These are phyloP conservation scores for Arremon aurantiirostris DNA, from an alignment of 2,797 vertebrate genomes.

Conservation along the genomic window DNA sequence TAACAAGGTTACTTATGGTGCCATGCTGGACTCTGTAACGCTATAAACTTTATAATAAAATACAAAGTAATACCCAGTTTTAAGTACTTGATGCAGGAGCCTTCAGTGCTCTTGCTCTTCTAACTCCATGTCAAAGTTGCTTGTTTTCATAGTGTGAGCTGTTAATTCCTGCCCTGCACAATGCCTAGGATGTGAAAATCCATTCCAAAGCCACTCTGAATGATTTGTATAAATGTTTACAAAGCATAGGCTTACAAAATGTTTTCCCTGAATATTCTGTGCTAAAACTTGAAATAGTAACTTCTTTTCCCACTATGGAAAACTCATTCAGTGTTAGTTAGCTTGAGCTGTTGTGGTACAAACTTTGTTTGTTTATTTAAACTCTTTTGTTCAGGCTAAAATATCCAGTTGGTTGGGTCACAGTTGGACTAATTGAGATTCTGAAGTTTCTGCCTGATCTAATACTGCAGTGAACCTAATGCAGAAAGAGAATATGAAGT, in stretches of 20 bases:
- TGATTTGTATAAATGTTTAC: background rate
- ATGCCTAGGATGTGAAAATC: background rate
- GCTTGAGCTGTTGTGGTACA: slow-evolving; percentile 2
- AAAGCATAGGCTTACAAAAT: background rate
- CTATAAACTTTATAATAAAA: slow-evolving; percentile 41
- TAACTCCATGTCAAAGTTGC: background rate
- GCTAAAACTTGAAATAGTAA: background rate
- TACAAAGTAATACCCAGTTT: slow-evolving; percentile 16
- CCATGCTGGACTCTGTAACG: slow-evolving; percentile 29
- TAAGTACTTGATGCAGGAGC: slow-evolving; percentile 5
- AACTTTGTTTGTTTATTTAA: background rate
- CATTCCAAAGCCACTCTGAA: background rate
- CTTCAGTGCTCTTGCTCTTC: background rate
- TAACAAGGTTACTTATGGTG: background rate
- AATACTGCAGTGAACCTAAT: slow-evolving; percentile 1
- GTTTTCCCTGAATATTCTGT: background rate
- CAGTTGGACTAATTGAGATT: background rate
- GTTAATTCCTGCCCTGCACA: background rate
- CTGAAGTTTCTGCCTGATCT: slow-evolving; percentile 12
- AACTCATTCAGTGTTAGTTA: background rate
- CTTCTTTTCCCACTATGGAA: background rate
- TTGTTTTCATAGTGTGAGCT: slow-evolving; percentile 1
- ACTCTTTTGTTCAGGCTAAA: background rate
- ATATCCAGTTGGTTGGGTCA: background rate
- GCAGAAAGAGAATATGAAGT: slow-evolving; percentile 50